Evolutionary conservation across 1,140 invertebrate genomes (phyloP), one percentile per base, ranked within the genome.

Genomic region (Lepidurus apus): DNA sequence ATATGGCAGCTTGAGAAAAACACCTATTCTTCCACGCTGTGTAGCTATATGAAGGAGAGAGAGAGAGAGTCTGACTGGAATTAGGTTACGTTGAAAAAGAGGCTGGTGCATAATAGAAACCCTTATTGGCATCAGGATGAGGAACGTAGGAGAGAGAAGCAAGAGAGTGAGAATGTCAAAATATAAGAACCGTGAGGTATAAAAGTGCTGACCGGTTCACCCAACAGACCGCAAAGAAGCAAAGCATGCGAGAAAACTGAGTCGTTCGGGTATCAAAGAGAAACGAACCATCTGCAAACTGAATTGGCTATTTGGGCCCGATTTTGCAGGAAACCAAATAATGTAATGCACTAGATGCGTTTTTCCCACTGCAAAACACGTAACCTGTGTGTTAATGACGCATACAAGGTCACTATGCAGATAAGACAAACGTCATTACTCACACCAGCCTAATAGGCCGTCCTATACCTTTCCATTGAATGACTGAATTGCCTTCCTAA

Each of bases 121-220:
- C 53, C 53, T 65, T 34, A 34, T 47, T 65, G 53, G 13, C 4
- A 13, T 65, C 17, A 65, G 21, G n/a, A 21, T n/a, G 53, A 8
- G 53, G 4, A 65, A 21, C 6, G 21, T n/a, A 65, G 53, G 17
- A n/a, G 53, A 65, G 34, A 34, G 34, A 65, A 21, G n/a, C 53
- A 65, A n/a, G 53, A 65, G 17, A 65, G 53, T 65, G 53, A 65
- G 53, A 65, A n/a, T 65, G 53, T 65, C 13, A 65, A 65, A 65
- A 65, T 65, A 65, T 13, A 13, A 13, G 8, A 7, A 65, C 34
- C 34, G 53, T 65, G 6, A 65, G 13, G 53, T n/a, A 34, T 34
- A 21, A 65, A 65, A 13, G 17, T 21, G 13, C 53, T 65, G 53
- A 65, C 53, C 53, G 53, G 53, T 65, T 65, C 53, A 65, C 17